Evolutionary conservation across 30 jellyfish, hydroid and myxozoan species (phyloP), one percentile per base, ranked within the genome.

Genomic region (Aurelia sp.): DNA sequence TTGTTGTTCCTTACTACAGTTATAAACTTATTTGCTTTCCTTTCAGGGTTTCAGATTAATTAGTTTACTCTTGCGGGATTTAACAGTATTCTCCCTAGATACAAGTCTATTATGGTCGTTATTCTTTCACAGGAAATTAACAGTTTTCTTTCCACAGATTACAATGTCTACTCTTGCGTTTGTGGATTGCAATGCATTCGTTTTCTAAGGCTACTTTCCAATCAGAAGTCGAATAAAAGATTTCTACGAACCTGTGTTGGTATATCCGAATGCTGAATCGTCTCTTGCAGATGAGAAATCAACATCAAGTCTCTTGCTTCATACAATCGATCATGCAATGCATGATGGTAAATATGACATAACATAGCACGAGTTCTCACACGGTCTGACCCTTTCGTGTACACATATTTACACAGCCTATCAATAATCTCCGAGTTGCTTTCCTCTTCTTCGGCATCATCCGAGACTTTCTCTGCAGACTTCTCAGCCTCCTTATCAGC

Each of bases 231-330:
- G 10, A 37, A 37, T 0, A 37, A 37, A 37, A 37, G 50, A 37
- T 44, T 44, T 44, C 50, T 31, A 62, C 86, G 17, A 40, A 96
- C 99, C 97, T 92, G 98, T 11, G 98, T 96, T 37, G 96, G 96
- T n/a, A 91, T 76, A 85, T 96, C 99, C 20, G 98, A 88, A 88
- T 91, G 97, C 53, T 96, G 97, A 33, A 96, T 96, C 17, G 92
- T 92, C 62, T 84, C 98, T 84, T 96, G 99, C 67, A 96, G 76
- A 91, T 91, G 98, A 0, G 99, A 96, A 58, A 91, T 91, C 78
- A 96, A 82, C 93, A 96, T 91, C 91, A 96, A 69, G 66, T 91
- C 99, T 78, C 99, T 75, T 13, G 99, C 99, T 79, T 91, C 99
- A 77, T 72, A 91, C 91, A 96, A 88, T 40, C 99, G 88, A 66